These are phyloP conservation scores for Caracal caracal DNA, from an alignment of 2,113 vertebrate species.

Conservation along the genomic window DNA sequence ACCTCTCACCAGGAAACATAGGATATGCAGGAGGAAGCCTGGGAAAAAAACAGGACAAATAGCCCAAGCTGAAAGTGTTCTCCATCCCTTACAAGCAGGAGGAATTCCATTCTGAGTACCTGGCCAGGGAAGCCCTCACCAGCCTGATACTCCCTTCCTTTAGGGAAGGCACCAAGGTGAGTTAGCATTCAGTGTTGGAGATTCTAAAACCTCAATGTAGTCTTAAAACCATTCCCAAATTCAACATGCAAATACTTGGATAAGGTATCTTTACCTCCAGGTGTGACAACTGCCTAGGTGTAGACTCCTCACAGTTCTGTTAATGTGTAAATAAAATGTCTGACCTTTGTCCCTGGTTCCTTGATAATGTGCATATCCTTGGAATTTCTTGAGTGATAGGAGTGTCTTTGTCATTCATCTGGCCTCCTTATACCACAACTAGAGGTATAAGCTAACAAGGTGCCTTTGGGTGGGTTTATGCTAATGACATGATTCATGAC, in stretches of 20 bases:
- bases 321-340: background rate
- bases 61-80: background rate
- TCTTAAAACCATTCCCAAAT: background rate
- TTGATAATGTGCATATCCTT: background rate
- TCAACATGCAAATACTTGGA: background rate
- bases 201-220: background rate
- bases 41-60: background rate
- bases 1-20: accelerated
- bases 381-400: background rate
- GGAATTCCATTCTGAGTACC: background rate
- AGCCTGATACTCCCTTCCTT: accelerated
- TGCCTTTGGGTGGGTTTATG: background rate
- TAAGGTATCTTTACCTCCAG: background rate
- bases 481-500: background rate
- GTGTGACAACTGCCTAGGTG: background rate
- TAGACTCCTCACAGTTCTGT: background rate
- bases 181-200: background rate
- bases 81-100: background rate
- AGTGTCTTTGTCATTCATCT: background rate
- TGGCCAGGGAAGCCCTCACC: background rate
- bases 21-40: background rate
- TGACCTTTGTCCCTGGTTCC: background rate
- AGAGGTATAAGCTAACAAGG: background rate
- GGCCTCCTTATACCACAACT: background rate
- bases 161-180: accelerated